A percentile compares a stretch with the other conserved stretches of the same genome.
Conservation (phyloP, 1,140 invertebrate species). For the Aphis craccivora region DNA sequence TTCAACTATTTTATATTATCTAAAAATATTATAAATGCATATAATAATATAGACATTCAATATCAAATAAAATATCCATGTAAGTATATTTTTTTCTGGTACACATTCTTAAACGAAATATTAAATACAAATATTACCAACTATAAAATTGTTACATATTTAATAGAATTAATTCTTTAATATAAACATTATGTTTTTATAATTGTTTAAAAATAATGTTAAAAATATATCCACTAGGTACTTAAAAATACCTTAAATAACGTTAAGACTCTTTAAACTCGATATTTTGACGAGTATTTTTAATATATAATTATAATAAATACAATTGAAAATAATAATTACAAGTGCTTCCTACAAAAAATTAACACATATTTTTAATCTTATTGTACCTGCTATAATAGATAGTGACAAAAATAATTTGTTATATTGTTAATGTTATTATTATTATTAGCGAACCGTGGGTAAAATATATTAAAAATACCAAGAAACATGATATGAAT, state of each 20-base stretch:
- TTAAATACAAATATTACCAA: neutral
- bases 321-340: neutral
- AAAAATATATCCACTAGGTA: neutral
- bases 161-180: neutral
- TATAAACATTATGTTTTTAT: no score
- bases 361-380: neutral
- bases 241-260: no score
- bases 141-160: neutral
- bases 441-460: neutral
- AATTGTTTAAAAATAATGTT: neutral
- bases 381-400: neutral
- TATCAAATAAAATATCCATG: neutral
- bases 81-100: neutral
- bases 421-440: neutral
- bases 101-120: neutral
- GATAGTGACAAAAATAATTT: neutral
- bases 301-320: no score
- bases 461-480: neutral
- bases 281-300: neutral
- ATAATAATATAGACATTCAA: neutral
- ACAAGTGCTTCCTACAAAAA: neutral
- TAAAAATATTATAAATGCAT: neutral
- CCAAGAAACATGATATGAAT: neutral
- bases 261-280: neutral
- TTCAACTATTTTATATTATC: no score